These are phyloP conservation scores for Brachyptera putata DNA, from an alignment of 2,888 invertebrate genomes.

Conservation along the genomic window DNA sequence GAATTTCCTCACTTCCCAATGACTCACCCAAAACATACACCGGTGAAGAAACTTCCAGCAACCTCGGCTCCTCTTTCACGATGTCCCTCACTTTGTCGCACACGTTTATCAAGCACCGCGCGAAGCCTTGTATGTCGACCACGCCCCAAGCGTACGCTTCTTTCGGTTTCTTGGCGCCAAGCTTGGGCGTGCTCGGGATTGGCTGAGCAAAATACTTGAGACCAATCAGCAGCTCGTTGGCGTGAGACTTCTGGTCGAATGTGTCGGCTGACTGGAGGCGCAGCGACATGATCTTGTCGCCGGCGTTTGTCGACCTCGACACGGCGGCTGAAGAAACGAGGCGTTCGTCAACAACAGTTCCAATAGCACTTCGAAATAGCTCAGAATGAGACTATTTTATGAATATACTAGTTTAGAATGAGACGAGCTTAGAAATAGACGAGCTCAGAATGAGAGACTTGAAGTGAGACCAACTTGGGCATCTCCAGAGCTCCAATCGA, in stretches of 20 bases:
- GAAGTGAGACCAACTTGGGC: too few relatives aligned
- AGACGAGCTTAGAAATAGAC: too few relatives aligned
- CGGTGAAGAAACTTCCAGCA: conserved; percentile 52
- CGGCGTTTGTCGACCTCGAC: conserved; percentile 19
- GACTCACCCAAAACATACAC: conserved; percentile 57
- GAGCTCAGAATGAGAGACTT: too few relatives aligned
- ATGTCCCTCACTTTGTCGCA: conserved; percentile 50
- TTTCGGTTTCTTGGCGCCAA: conserved; percentile 30
- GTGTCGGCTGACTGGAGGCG: conserved; percentile 50
- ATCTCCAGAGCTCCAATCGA: too few relatives aligned
- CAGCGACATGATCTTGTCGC: conserved; percentile 38
- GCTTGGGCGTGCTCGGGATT: conserved; percentile 5
- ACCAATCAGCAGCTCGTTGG: conserved; percentile 55
- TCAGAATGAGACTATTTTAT: not conserved
- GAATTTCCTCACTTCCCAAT: too few relatives aligned
- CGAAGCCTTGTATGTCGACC: conserved; percentile 45
- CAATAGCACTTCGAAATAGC: too few relatives aligned
- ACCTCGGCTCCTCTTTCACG: conserved; percentile 50
- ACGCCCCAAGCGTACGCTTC: conserved; percentile 39
- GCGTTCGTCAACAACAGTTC: too few relatives aligned
- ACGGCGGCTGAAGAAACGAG: conserved; percentile 9
- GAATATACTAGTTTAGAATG: too few relatives aligned
- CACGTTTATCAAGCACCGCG: conserved; percentile 50
- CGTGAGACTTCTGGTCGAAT: conserved; percentile 51
- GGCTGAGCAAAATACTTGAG: conserved; percentile 49